Conservation (phyloP, 2,113 vertebrate species). For the Saccopteryx bilineata region DNA sequence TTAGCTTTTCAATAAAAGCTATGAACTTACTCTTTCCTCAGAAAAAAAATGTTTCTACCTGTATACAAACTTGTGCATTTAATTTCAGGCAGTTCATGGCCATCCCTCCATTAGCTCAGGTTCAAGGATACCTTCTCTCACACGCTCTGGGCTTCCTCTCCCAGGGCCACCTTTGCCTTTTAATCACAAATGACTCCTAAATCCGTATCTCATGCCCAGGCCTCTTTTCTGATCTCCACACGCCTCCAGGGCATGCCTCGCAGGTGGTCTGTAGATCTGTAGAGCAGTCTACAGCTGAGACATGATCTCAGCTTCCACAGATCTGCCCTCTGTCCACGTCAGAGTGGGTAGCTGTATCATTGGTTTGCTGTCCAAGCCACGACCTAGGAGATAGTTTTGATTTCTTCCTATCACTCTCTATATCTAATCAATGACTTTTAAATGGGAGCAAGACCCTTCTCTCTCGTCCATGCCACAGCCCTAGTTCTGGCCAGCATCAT, state of each 20-base stretch:
- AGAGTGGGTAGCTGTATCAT: background rate
- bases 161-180: background rate
- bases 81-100: background rate
- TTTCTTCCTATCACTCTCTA: background rate
- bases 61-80: background rate
- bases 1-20: background rate
- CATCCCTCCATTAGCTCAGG: background rate
- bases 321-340: background rate
- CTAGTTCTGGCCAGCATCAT: background rate
- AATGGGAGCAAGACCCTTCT: background rate
- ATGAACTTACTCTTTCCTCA: constrained; percentile 24
- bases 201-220: background rate
- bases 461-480: background rate
- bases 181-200: background rate
- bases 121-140: background rate
- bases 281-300: background rate
- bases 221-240: background rate
- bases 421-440: background rate
- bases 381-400: background rate
- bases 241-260: background rate
- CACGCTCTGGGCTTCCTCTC: background rate
- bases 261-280: background rate
- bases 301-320: background rate
- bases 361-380: background rate
- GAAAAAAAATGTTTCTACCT: constrained; percentile 24